Base-by-base conservation (phyloP, 2,797 vertebrate genomes). In the Pachyuromys duprasi region DNA sequence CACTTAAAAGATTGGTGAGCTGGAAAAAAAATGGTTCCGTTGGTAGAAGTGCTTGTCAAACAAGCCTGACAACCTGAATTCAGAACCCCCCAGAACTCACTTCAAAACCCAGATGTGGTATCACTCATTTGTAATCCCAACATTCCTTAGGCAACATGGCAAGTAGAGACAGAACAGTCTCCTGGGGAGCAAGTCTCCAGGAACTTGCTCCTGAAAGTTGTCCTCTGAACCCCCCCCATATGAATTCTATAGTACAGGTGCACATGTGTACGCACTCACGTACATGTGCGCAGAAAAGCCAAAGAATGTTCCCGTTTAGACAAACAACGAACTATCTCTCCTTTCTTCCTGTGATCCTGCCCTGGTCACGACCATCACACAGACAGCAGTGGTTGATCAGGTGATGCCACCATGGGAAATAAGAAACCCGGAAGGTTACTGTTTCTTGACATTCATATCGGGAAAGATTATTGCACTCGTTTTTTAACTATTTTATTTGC, bases 301-400 rank as follows among this genome's bases (percentile, higher is more conserved):
- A 12, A 90, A 94, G 42, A 65, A 0, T 86, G 31, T 42, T 83
- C 28, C 49, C 65, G 60, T 15, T 92, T 80, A 74, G 53, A 62
- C 84, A 36, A 96, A 36, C 20, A 63, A 84, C 28, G 57, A 79
- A 76, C 79, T 83, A 65, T 42, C 49, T 72, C 94, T 92, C 53
- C 74, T 57, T 93, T 82, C 18, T n/a, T 95, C 57, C 63, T 84
- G 57, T 65, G 57, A 39, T 8, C 28, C 63, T 92, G 24, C 39
- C n/a, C 42, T 24, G 18, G 8, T 78, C 28, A 3, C 70, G 26
- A 94, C 26, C 57, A 72, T 60, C 28, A 55, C 5, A 57, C 31
- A 89, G 57, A 93, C 36, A 93, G 33, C 28, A 82, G 5, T 36
- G 65, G 11, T 60, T 63, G 6, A 28, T 82, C 87, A 88, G 20